Evolutionary conservation across 2,113 vertebrate genomes (phyloP).

Genomic region (Microcebus murinus): DNA sequence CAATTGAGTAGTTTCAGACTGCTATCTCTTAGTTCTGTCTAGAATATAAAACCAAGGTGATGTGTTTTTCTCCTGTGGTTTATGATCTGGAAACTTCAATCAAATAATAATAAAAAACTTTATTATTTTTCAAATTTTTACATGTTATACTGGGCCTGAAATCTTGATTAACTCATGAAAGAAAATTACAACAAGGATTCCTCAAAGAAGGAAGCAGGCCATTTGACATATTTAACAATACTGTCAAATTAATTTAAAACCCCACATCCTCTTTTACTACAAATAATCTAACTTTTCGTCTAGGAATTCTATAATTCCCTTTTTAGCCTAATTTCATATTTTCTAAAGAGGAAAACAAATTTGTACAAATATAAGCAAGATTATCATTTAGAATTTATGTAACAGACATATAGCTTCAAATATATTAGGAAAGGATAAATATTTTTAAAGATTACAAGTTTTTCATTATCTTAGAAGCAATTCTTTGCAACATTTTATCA

Average conservation of each 20-base stretch:
- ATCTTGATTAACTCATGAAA: background rate
- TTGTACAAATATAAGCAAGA: background rate
- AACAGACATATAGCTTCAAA: background rate
- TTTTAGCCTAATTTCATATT: background rate
- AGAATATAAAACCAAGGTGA: conserved; percentile 8
- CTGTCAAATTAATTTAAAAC: background rate
- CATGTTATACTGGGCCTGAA: background rate
- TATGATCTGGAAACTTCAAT: conserved; percentile 41
- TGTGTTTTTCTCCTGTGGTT: background rate
- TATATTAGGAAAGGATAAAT: background rate
- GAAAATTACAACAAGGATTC: conserved; percentile 25
- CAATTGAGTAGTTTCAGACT: background rate
- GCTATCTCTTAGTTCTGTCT: background rate
- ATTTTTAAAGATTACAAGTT: background rate
- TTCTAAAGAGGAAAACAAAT: background rate
- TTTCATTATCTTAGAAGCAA: background rate
- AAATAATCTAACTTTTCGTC: background rate
- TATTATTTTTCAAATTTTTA: conserved; percentile 19
- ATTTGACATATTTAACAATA: background rate
- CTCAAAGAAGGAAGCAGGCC: background rate
- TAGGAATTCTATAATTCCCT: background rate
- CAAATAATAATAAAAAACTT: background rate
- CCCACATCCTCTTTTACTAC: background rate
- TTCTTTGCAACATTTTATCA: background rate
- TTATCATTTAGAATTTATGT: background rate